phyloP scores from a whole-genome alignment of 92 coral and sea anemone species.

The Parazoanthus darwini region DNA sequence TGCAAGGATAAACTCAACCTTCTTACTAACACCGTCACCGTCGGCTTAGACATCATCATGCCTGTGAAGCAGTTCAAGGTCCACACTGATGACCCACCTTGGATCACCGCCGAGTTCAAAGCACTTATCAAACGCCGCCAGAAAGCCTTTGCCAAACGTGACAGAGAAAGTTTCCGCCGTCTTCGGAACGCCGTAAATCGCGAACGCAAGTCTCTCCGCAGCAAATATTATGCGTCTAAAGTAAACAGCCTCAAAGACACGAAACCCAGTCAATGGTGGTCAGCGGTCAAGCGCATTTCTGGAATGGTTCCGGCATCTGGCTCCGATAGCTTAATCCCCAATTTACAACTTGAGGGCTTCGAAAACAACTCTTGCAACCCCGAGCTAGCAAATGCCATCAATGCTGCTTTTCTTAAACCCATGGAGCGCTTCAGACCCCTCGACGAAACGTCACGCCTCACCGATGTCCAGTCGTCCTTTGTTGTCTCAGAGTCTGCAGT shows the following conservation, averaged over 20 bases:
- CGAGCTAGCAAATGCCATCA: slow-evolving; percentile 45
- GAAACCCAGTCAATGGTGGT: slow-evolving; percentile 64
- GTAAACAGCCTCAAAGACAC: slow-evolving; percentile 37
- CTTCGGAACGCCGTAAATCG: slow-evolving; percentile 52
- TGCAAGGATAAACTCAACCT: slow-evolving; percentile 47
- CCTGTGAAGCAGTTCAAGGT: slow-evolving; percentile 17
- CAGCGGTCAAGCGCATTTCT: slow-evolving; percentile 40
- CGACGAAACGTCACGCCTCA: slow-evolving; percentile 5
- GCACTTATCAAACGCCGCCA: slow-evolving; percentile 52
- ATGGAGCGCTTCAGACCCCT: slow-evolving; percentile 36
- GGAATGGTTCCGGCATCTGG: slow-evolving; percentile 51
- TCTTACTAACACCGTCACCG: slow-evolving; percentile 39
- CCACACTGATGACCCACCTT: slow-evolving; percentile 30
- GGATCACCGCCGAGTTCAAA: slow-evolving; percentile 37
- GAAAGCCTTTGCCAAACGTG: slow-evolving; percentile 28
- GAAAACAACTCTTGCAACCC: slow-evolving; percentile 18
- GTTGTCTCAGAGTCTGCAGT: slow-evolving; percentile 14
- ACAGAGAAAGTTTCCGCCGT: slow-evolving; percentile 32
- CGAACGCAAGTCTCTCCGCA: slow-evolving; percentile 44
- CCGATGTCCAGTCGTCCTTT: slow-evolving; percentile 1
- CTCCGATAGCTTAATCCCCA: slow-evolving; percentile 29
- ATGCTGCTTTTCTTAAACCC: slow-evolving; percentile 50
- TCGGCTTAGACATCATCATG: slow-evolving; percentile 49
- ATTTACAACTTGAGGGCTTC: slow-evolving; percentile 34
- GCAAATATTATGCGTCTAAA: slow-evolving; percentile 42